Evolutionary conservation across 2,113 vertebrate species (phyloP).

Genomic region (Strigops habroptila): DNA sequence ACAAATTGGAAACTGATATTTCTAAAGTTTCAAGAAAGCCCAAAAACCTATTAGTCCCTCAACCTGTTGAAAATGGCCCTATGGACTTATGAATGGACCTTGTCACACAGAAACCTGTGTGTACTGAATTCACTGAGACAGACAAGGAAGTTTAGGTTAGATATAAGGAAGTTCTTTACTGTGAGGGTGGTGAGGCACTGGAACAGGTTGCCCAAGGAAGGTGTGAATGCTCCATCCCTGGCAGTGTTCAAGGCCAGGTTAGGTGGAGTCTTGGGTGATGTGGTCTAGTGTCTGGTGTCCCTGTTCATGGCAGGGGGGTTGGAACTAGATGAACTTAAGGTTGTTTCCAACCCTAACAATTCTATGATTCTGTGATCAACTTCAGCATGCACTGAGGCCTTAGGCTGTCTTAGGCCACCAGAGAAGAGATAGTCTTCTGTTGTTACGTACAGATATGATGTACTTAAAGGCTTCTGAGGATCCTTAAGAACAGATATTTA

Average conservation of each 20-base stretch:
- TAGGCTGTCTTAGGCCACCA: not conserved
- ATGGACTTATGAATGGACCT: not conserved
- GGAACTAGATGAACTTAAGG: not conserved
- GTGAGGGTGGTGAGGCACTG: not conserved
- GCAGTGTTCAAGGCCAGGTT: not conserved
- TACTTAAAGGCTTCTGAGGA: not conserved
- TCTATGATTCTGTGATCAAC: not conserved
- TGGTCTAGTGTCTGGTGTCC: not conserved
- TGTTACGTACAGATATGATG: not conserved
- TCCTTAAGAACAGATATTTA: not conserved
- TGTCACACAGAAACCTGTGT: not conserved
- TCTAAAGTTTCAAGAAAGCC: not conserved
- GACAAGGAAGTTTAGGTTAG: not conserved
- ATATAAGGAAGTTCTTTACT: not conserved
- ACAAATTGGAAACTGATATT: not conserved
- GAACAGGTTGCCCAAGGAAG: not conserved
- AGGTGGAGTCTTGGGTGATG: not conserved
- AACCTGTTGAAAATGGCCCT: not conserved
- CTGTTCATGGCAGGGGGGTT: too few relatives aligned
- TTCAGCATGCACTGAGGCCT: not conserved
- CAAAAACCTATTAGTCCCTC: not conserved
- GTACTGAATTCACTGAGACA: not conserved
- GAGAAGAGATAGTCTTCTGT: not conserved
- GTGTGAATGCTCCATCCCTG: not conserved
- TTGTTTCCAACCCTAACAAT: not conserved